A percentile compares a stretch with the other conserved stretches of the same genome.
Evolutionary conservation across 1,140 invertebrate species (phyloP).

Genomic region (Solenopsis fugax): DNA sequence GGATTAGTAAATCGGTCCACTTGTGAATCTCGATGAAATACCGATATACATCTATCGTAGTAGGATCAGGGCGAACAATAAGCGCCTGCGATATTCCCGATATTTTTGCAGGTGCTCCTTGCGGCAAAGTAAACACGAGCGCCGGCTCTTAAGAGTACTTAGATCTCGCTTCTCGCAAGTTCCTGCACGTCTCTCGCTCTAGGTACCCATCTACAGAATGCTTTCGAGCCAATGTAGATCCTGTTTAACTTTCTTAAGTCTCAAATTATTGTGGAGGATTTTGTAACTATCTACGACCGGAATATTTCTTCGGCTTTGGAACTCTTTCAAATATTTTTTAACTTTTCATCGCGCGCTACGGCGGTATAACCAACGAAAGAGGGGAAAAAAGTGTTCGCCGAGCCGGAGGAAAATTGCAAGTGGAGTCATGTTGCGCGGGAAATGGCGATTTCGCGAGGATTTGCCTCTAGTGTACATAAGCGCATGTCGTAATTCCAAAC

Average conservation of each 20-base stretch:
- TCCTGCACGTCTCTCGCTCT: slow-evolving; percentile 6
- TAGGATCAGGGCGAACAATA: slow-evolving; percentile 35
- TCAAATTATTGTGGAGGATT: slow-evolving; percentile 54
- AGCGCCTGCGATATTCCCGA: slow-evolving; percentile 48
- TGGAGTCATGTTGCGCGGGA: slow-evolving; percentile 36
- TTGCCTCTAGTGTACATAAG: slow-evolving; percentile 18
- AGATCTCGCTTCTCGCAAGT: slow-evolving; percentile 52
- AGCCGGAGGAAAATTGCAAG: slow-evolving; percentile 39
- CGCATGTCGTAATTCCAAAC: slow-evolving; percentile 46
- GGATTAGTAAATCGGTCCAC: slow-evolving; percentile 23
- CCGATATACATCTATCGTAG: slow-evolving; percentile 37
- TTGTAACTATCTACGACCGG: slow-evolving; percentile 50
- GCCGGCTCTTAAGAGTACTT: slow-evolving; percentile 55
- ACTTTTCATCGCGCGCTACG: slow-evolving; percentile 43
- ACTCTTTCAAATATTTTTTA: slow-evolving; percentile 51
- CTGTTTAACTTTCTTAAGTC: slow-evolving; percentile 61
- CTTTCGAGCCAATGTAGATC: slow-evolving; percentile 53
- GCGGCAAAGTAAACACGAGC: slow-evolving; percentile 44
- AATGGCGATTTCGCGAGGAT: slow-evolving; percentile 50
- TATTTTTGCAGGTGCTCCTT: slow-evolving; percentile 67
- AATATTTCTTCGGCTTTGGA: slow-evolving; percentile 39
- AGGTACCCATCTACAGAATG: not conserved
- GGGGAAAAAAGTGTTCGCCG: not conserved
- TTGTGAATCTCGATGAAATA: slow-evolving; percentile 28
- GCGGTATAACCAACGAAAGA: not conserved